Evolutionary conservation across 2,113 vertebrate species (phyloP), one percentile per base, ranked within the genome.

Genomic region (Origma solitaria): DNA sequence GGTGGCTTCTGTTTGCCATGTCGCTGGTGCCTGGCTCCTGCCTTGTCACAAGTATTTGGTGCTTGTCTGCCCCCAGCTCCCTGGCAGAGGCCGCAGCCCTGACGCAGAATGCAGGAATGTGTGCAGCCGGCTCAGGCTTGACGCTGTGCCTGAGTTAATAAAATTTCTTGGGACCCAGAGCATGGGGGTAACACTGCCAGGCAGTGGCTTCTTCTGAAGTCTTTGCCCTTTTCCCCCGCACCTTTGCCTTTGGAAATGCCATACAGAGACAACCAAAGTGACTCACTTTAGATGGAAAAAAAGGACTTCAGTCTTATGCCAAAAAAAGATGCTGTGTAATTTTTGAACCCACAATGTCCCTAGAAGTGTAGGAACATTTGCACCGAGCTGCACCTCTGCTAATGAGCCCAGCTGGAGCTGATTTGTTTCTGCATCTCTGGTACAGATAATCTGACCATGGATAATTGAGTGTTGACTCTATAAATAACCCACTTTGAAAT

Each of bases 361-460:
- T 88, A 50, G 62, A 86, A 54, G 24, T 65, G 18, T 38, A 66
- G 71, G 80, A 94, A 66, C 60, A 20, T 50, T 80, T 94, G 79
- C 38, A 70, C 27, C 0, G 0, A 83, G 38, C 58, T 92, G 75
- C 42, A 92, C 88, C 86, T 95, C 83, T 66, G 50, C 45, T 92
- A 54, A 65, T 57, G 75, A 94, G 66, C 64, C 88, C 72, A 73
- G 82, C 62, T 93, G 88, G 79, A 88, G 88, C 66, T 85, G 81
- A 51, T 85, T 85, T 93, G 78, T 95, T 95, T 90, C 85, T 95
- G 68, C 62, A 90, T 94, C 92, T 95, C 82, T 96, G 86, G 88
- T 83, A 93, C 90, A 93, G 86, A 90, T 93, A 97, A 96, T 94
- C 94, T 95, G 82, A 78, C 92, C 79, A 13, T 90, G 80, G 86